Percentiles rank a stretch among this genome's conserved stretches.
These are phyloP conservation scores for Theodoxus fluviatilis DNA, from an alignment of 2,888 invertebrate species.

Conservation along the genomic window DNA sequence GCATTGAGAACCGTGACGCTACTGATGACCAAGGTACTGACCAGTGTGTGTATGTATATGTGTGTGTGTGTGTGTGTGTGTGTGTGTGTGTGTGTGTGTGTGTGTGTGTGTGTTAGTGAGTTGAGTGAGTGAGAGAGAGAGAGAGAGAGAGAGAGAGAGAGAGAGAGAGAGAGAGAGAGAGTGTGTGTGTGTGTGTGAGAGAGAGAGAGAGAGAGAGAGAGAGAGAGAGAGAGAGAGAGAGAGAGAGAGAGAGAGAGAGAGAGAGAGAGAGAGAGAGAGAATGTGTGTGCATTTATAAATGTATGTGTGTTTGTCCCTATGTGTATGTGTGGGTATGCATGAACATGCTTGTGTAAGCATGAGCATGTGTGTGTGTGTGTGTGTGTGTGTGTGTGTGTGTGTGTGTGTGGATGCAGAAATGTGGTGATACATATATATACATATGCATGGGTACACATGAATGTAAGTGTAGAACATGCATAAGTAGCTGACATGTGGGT, in stretches of 20 bases:
- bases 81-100: background rate
- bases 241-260: background rate
- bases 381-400: too few species aligned
- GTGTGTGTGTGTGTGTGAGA: background rate
- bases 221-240: background rate
- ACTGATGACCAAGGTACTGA: constrained; percentile 81
- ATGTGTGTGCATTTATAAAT: too few species aligned
- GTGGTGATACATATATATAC: too few species aligned
- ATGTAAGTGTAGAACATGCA: too few species aligned
- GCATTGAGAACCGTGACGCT: constrained; percentile 91
- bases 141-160: background rate
- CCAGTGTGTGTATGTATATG: background rate
- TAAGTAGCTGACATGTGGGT: too few species aligned
- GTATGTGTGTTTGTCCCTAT: constrained; percentile 6
- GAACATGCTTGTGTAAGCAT: too few species aligned
- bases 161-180: background rate
- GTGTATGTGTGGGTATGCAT: too few species aligned
- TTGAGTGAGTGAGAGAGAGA: background rate
- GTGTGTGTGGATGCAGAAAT: too few species aligned
- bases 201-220: background rate
- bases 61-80: background rate
- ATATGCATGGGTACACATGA: too few species aligned
- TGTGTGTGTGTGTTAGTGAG: background rate
- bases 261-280: constrained; percentile 8
- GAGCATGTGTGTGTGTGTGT: too few species aligned